Evolutionary conservation across 2,888 invertebrate genomes (phyloP).

Genomic region (Mellilla xanthometata): DNA sequence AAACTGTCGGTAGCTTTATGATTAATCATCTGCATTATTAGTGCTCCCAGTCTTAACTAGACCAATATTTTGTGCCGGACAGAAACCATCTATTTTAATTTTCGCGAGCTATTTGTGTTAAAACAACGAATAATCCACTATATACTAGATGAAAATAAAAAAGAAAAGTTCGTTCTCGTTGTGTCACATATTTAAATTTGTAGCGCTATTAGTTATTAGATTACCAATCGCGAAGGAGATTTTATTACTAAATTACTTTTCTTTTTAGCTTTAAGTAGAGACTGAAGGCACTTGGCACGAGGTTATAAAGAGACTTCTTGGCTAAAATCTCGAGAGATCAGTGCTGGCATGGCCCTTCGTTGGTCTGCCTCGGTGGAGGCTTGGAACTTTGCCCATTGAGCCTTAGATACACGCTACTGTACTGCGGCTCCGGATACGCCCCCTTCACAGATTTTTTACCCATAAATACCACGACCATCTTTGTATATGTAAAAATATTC

Average conservation of each 20-base stretch:
- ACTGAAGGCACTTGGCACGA: constrained; percentile 54
- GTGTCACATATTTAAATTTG: too few species aligned
- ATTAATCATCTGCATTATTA: constrained; percentile 40
- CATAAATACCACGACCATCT: constrained; percentile 20
- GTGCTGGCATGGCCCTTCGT: constrained; percentile 44
- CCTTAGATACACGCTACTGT: too few species aligned
- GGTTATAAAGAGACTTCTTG: constrained; percentile 52
- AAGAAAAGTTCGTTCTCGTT: too few species aligned
- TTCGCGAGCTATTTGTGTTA: neutral
- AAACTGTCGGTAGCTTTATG: constrained; percentile 36
- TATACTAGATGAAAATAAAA: too few species aligned
- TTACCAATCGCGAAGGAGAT: constrained; percentile 15
- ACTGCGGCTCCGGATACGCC: constrained; percentile 63
- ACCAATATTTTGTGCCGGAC: constrained; percentile 25
- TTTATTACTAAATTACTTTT: too few species aligned
- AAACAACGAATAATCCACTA: too few species aligned
- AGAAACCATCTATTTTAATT: constrained; percentile 10
- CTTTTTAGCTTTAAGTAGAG: too few species aligned
- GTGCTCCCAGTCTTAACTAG: constrained; percentile 30
- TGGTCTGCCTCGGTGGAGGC: constrained; percentile 51
- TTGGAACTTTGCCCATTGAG: constrained; percentile 74
- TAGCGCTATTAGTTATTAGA: too few species aligned
- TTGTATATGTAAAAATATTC: constrained; percentile 43
- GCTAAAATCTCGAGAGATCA: constrained; percentile 46
- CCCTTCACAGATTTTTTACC: constrained; percentile 53